Conservation (phyloP, 2,797 vertebrate species). For the Propithecus perrieri region DNA sequence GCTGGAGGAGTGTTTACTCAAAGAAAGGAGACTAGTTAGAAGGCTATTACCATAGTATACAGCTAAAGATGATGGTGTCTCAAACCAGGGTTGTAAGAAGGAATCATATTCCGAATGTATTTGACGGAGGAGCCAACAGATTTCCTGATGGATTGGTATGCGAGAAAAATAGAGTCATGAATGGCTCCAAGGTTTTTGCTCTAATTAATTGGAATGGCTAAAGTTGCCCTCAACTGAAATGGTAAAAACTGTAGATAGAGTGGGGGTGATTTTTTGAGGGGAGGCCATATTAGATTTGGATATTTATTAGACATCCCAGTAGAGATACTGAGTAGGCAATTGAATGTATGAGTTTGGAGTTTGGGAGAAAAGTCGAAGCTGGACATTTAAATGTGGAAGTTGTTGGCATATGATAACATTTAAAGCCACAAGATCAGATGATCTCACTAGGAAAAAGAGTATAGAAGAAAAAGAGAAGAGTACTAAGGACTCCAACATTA, state of each 20-base stretch:
- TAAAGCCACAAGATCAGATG: background rate
- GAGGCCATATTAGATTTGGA: background rate
- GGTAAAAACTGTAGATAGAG: background rate
- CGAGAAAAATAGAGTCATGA: background rate
- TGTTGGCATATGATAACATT: background rate
- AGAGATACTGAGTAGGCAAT: background rate
- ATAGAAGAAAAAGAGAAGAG: background rate
- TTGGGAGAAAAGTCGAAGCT: background rate
- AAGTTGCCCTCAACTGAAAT: background rate
- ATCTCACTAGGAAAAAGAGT: background rate
- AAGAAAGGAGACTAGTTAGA: background rate
- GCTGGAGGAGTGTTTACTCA: background rate
- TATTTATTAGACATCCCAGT: background rate
- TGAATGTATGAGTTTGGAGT: background rate
- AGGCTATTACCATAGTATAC: background rate
- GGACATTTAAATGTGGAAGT: background rate
- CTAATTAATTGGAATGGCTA: background rate
- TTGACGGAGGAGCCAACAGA: background rate
- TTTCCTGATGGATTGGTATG: background rate
- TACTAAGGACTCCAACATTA: background rate
- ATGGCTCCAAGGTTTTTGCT: background rate
- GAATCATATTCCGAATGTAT: background rate
- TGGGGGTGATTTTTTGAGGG: background rate
- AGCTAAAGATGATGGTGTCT: background rate
- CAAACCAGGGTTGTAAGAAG: background rate